Conservation (phyloP, 2,888 invertebrate species). For the Tridacna gigas region DNA sequence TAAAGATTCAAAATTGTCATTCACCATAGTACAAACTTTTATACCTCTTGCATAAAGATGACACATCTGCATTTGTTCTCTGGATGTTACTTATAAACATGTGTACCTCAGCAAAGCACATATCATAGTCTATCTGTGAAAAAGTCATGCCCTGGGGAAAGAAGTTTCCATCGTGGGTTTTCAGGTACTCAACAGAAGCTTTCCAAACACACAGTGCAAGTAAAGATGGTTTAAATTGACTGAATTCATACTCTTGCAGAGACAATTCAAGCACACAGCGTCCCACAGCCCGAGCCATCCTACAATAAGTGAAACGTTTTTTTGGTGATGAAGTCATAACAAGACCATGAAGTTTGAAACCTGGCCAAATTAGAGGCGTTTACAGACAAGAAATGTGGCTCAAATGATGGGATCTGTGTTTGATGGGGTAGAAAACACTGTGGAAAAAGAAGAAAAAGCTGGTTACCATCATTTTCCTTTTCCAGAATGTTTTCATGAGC, state of each 20-base stretch:
- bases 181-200: slow-evolving; percentile 63
- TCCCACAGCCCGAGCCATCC: slow-evolving; percentile 69
- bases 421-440: too few relatives aligned
- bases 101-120: slow-evolving; percentile 65
- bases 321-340: too few relatives aligned
- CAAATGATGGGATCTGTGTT: too few relatives aligned
- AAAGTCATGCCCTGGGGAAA: slow-evolving; percentile 61
- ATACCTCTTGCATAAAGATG: slow-evolving; percentile 65
- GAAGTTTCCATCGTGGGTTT: slow-evolving; percentile 66
- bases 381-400: too few relatives aligned
- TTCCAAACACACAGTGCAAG: slow-evolving; percentile 76
- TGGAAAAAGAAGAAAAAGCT: too few relatives aligned
- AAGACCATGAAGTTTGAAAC: too few relatives aligned
- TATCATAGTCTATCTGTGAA: slow-evolving; percentile 56
- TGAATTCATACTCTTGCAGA: slow-evolving; percentile 76
- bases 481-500: too few relatives aligned
- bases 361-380: neutral
- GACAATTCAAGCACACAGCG: slow-evolving; percentile 74
- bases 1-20: neutral
- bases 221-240: slow-evolving; percentile 74
- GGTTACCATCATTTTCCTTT: too few relatives aligned
- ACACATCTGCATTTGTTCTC: slow-evolving; percentile 66
- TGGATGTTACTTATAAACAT: slow-evolving; percentile 68
- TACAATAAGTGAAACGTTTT: slow-evolving; percentile 39
- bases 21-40: slow-evolving; percentile 22